These are phyloP conservation scores for Eilema sororculum DNA, from an alignment of 2,888 invertebrate genomes.

Conservation along the genomic window DNA sequence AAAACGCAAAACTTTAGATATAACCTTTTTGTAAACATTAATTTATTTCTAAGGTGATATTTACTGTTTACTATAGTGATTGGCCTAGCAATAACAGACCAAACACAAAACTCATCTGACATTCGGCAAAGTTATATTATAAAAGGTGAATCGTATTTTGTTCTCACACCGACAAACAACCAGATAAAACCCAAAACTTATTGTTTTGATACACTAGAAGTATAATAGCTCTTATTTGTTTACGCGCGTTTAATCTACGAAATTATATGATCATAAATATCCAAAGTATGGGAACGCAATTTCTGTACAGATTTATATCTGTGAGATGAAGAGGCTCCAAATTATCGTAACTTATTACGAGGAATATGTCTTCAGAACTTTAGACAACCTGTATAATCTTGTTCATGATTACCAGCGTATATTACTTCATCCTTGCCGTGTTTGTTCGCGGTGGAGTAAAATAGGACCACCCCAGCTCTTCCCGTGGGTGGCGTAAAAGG, in stretches of 20 bases:
- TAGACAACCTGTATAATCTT: too few species aligned
- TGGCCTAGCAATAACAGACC: not conserved
- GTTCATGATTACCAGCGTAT: too few species aligned
- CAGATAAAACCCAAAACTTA: slow-evolving; percentile 22
- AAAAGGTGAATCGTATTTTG: not conserved
- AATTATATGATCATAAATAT: slow-evolving; percentile 1
- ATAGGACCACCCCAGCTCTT: too few species aligned
- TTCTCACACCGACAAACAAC: not conserved
- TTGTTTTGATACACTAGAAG: slow-evolving; percentile 7
- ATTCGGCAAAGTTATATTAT: not conserved
- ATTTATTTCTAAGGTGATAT: not conserved
- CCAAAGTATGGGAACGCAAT: not conserved
- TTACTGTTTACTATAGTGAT: not conserved
- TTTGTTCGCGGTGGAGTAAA: too few species aligned
- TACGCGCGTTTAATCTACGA: not conserved
- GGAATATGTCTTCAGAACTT: not conserved
- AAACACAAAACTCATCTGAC: not conserved
- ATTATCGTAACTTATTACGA: not conserved
- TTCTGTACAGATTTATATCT: not conserved
- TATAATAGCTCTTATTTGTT: not conserved
- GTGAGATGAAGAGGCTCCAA: not conserved
- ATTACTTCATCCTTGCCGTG: too few species aligned
- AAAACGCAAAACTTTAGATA: too few species aligned
- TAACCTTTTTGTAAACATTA: too few species aligned
- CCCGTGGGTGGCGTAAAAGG: too few species aligned